Percentiles rank a stretch among this genome's conserved stretches.
Conservation (phyloP, 92 coral and sea anemone genomes). For the Epizoanthus rinbou region DNA sequence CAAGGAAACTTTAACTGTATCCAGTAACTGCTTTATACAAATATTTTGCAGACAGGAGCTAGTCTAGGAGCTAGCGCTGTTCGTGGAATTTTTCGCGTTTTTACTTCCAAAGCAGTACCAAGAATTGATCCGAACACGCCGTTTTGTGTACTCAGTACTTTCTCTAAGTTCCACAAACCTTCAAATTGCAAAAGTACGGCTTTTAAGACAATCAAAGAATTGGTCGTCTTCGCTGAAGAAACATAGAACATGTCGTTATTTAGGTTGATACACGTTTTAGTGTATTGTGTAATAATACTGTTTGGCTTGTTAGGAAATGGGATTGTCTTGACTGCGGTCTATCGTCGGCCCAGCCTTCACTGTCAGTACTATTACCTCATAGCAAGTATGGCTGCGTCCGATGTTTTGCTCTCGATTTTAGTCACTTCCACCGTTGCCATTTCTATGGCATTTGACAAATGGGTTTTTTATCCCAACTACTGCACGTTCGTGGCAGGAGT, state of each 20-base stretch:
- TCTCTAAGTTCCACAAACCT: too few relatives aligned
- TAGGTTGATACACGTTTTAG: background rate
- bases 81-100: too few relatives aligned
- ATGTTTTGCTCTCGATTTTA: background rate
- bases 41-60: too few relatives aligned
- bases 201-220: too few relatives aligned
- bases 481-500: background rate
- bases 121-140: too few relatives aligned
- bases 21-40: background rate
- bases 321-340: background rate
- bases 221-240: too few relatives aligned
- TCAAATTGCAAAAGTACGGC: too few relatives aligned
- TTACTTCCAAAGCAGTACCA: too few relatives aligned
- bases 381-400: constrained; percentile 14
- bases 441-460: background rate
- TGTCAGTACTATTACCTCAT: background rate
- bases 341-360: background rate
- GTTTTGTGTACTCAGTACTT: too few relatives aligned
- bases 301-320: constrained; percentile 10
- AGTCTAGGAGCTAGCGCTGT: too few relatives aligned
- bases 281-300: background rate
- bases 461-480: background rate
- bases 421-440: background rate
- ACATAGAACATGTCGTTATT: background rate
- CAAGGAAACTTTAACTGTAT: background rate